These are phyloP conservation scores for Rhagoletis zephyria DNA, from an alignment of 1,140 invertebrate genomes.

Conservation along the genomic window DNA sequence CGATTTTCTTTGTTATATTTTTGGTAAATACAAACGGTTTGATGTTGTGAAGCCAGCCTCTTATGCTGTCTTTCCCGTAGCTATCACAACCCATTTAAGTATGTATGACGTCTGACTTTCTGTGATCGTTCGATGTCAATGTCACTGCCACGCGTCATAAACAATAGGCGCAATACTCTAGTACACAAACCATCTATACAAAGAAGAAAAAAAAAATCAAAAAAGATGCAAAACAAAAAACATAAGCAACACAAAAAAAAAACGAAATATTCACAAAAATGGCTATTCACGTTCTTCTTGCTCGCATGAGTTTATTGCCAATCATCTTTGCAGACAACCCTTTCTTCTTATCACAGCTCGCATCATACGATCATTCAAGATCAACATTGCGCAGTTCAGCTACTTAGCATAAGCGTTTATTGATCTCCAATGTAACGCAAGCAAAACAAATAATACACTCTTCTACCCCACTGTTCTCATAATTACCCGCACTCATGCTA, in stretches of 20 bases:
- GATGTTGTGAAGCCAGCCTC: not conserved
- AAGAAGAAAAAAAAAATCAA: no score
- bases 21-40: not conserved
- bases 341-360: not conserved
- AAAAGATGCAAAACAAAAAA: not conserved
- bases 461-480: not conserved
- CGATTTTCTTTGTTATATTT: not conserved
- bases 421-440: not conserved
- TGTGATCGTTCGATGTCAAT: slow-evolving; percentile 37
- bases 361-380: not conserved
- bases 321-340: not conserved
- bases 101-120: not conserved
- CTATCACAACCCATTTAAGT: not conserved
- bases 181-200: not conserved
- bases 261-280: not conserved
- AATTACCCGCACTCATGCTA: not conserved
- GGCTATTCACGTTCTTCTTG: not conserved
- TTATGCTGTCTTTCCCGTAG: not conserved
- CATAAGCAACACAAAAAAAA: not conserved
- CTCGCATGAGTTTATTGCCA: not conserved
- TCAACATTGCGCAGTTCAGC: not conserved
- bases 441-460: slow-evolving; percentile 1
- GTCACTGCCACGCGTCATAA: slow-evolving; percentile 37
- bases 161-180: not conserved
- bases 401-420: slow-evolving; percentile 36